Evolutionary conservation across 2,113 vertebrate species (phyloP).

Genomic region (Cygnus buccinator): DNA sequence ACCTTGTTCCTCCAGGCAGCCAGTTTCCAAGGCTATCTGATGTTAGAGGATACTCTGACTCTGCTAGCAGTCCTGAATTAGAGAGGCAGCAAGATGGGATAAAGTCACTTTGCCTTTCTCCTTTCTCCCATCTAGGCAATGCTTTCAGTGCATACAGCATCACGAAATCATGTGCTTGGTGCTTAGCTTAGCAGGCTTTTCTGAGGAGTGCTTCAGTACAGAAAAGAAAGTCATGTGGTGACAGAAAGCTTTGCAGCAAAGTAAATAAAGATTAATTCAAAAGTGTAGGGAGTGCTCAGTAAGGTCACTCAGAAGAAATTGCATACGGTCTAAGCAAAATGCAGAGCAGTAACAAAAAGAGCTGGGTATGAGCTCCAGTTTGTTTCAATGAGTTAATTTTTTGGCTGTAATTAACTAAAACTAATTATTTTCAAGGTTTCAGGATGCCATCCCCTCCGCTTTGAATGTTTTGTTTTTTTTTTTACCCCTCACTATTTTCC

Average conservation of each 20-base stretch:
- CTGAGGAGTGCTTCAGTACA: not conserved
- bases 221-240: not conserved
- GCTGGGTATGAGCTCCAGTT: not conserved
- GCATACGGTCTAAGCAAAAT: not conserved
- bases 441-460: not conserved
- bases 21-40: not conserved
- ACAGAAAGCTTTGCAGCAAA: constrained; percentile 35
- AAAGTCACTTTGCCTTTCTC: not conserved
- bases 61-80: not conserved
- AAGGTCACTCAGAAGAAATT: constrained; percentile 17
- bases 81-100: not conserved
- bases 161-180: not conserved
- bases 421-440: not conserved
- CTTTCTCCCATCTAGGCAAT: not conserved
- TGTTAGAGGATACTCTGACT: not conserved
- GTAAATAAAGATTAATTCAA: constrained; percentile 55
- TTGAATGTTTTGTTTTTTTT: not conserved
- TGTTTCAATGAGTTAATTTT: not conserved
- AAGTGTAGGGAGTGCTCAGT: not conserved
- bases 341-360: not conserved
- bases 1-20: not conserved
- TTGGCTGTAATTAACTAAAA: not conserved
- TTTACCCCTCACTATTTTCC: not conserved
- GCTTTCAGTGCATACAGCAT: not conserved
- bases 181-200: constrained; percentile 30